Percentiles rank a stretch among this genome's conserved stretches.
These are phyloP conservation scores for Lucilia sericata DNA, from an alignment of 1,140 invertebrate species.

Conservation along the genomic window DNA sequence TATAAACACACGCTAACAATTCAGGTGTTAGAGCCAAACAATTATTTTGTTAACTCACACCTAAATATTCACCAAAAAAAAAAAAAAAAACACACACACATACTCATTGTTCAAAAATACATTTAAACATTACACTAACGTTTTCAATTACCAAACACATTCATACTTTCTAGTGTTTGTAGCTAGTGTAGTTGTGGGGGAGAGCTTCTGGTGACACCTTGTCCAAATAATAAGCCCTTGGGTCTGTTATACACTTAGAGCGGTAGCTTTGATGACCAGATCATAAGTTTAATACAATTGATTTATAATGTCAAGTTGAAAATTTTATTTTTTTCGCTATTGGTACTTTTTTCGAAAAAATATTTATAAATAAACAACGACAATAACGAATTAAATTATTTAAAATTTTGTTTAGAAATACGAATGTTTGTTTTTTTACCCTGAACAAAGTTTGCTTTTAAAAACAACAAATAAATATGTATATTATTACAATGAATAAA, in stretches of 20 bases:
- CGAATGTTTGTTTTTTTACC: too few species aligned
- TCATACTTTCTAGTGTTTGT: background rate
- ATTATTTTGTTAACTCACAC: background rate
- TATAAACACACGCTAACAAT: background rate
- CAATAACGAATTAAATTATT: background rate
- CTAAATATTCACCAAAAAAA: background rate
- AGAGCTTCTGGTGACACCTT: slow-evolving; percentile 18
- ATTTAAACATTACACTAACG: background rate
- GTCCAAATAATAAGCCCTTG: background rate
- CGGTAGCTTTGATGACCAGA: slow-evolving; percentile 1
- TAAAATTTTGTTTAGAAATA: background rate
- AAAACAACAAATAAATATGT: too few species aligned
- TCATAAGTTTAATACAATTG: slow-evolving; percentile 14
- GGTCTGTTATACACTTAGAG: background rate
- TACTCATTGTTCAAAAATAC: background rate
- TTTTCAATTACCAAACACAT: background rate
- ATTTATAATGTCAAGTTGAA: slow-evolving; percentile 10
- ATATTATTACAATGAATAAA: too few species aligned
- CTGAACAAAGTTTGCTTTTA: too few species aligned
- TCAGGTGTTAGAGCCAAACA: background rate
- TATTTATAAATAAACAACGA: background rate
- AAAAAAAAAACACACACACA: background rate
- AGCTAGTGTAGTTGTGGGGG: background rate
- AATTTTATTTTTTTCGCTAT: background rate
- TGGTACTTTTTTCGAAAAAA: too few species aligned